A percentile compares a stretch with the other conserved stretches of the same genome.
Conservation (phyloP, 2,888 invertebrate genomes). For the Steinernema scapterisci region DNA sequence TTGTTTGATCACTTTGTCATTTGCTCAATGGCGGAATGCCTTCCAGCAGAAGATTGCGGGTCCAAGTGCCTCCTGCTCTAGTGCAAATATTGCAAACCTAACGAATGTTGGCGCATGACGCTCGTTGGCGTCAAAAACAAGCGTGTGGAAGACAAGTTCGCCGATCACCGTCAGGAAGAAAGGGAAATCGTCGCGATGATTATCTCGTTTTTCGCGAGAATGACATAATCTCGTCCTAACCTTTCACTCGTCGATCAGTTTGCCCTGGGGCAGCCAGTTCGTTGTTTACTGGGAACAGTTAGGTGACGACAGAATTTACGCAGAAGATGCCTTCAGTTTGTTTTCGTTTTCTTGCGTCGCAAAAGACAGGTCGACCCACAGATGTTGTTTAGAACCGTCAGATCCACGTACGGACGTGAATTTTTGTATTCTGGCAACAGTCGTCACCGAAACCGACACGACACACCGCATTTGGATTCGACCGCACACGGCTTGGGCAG, state of each 20-base stretch:
- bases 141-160: background rate
- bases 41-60: background rate
- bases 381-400: conserved; percentile 1
- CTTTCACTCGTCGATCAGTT: conserved; percentile 7
- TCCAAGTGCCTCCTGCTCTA: background rate
- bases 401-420: conserved; percentile 9
- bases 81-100: background rate
- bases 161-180: background rate
- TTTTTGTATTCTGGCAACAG: conserved; percentile 23
- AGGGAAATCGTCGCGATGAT: background rate
- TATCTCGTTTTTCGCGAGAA: background rate
- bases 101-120: background rate
- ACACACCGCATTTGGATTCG: conserved; percentile 12
- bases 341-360: conserved; percentile 20
- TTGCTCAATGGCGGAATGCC: background rate
- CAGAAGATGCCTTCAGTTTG: conserved; percentile 11
- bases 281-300: conserved; percentile 24
- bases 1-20: conserved; percentile 20
- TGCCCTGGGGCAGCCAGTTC: background rate
- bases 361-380: conserved; percentile 28
- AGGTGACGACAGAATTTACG: conserved; percentile 17
- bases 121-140: background rate
- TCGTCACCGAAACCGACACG: conserved; percentile 23
- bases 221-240: conserved; percentile 20
- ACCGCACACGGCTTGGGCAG: background rate